phyloP scores from a whole-genome alignment of 2,113 vertebrate species.

The Gambusia holbrooki region DNA sequence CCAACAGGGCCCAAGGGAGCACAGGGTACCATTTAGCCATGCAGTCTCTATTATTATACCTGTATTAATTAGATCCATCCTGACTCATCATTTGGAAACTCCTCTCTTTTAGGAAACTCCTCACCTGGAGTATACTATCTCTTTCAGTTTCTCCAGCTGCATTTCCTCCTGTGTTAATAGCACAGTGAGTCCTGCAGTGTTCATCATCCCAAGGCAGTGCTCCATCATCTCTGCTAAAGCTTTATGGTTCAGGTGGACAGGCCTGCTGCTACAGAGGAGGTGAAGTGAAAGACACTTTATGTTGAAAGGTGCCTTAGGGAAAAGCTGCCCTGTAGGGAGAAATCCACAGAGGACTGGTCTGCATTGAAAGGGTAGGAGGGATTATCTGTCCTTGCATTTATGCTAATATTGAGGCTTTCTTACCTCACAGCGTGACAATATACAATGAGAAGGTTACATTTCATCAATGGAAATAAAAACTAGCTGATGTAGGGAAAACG shows the following conservation, averaged over 20 bases:
- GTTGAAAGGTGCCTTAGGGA: constrained; percentile 34
- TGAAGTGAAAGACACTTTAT: constrained; percentile 71
- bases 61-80: constrained; percentile 52
- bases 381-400: constrained; percentile 67
- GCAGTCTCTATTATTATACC: constrained; percentile 37
- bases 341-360: constrained; percentile 2
- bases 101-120: constrained; percentile 5
- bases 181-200: constrained; percentile 32
- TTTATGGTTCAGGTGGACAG: constrained; percentile 50
- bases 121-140: neutral
- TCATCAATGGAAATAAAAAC: constrained; percentile 15
- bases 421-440: constrained; percentile 23
- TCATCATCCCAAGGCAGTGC: constrained; percentile 41
- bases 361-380: constrained; percentile 22
- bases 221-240: constrained; percentile 65
- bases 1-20: constrained; percentile 54
- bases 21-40: constrained; percentile 41
- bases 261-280: constrained; percentile 49
- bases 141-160: neutral
- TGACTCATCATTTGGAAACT: constrained; percentile 31
- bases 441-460: constrained; percentile 16
- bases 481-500: constrained; percentile 33
- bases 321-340: constrained; percentile 5
- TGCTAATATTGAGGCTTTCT: constrained; percentile 42
- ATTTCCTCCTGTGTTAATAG: constrained; percentile 49